Conservation (phyloP, 1,140 invertebrate genomes). For the Oedothorax gibbosus region DNA sequence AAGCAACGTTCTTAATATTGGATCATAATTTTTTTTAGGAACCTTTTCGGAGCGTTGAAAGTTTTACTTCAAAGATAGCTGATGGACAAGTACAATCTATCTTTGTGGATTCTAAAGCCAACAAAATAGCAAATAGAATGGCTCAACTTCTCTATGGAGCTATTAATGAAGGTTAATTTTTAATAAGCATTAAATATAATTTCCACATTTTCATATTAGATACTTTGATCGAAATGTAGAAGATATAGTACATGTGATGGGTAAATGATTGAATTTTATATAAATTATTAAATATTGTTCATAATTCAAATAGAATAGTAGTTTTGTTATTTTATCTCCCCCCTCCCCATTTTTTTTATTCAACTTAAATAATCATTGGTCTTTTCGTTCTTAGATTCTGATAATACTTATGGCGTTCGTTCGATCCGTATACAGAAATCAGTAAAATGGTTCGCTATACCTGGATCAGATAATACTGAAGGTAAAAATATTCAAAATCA, state of each 20-base stretch:
- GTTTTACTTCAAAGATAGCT: constrained; percentile 30
- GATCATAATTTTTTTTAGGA: background rate
- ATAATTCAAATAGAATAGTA: background rate
- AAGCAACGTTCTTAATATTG: background rate
- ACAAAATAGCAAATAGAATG: constrained; percentile 23
- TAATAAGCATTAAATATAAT: too few species aligned
- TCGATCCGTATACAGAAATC: too few species aligned
- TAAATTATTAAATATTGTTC: background rate
- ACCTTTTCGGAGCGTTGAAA: constrained; percentile 28
- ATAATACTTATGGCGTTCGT: too few species aligned
- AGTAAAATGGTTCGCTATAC: too few species aligned
- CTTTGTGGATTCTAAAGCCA: constrained; percentile 22
- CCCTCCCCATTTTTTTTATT: background rate
- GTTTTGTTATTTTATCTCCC: background rate
- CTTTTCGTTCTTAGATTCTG: too few species aligned
- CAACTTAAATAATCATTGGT: too few species aligned
- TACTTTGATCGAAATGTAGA: background rate
- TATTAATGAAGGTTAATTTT: constrained; percentile 6
- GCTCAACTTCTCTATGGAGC: constrained; percentile 1
- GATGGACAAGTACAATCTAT: constrained; percentile 14
- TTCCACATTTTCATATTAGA: too few species aligned
- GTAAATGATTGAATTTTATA: background rate
- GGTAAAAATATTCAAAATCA: too few species aligned
- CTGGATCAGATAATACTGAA: too few species aligned
- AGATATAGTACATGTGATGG: background rate